These are phyloP conservation scores for Podabrus alpinus DNA, from an alignment of 2,888 invertebrate genomes.

Conservation along the genomic window DNA sequence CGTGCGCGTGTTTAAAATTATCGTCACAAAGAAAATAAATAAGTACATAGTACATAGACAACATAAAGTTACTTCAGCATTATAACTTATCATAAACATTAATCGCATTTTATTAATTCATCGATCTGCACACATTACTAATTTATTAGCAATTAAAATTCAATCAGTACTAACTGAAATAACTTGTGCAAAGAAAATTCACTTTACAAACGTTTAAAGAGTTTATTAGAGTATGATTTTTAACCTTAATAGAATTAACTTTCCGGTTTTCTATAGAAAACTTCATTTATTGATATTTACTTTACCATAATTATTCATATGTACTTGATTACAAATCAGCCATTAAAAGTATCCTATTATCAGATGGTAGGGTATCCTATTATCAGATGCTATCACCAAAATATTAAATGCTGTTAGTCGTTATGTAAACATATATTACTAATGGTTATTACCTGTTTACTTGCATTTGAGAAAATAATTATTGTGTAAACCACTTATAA, in stretches of 20 bases:
- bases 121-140: neutral
- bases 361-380: no score
- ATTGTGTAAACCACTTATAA: neutral
- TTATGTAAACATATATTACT: neutral
- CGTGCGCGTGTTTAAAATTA: conserved; percentile 24
- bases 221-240: neutral
- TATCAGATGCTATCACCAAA: neutral
- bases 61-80: neutral
- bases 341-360: neutral
- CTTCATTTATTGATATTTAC: neutral
- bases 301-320: neutral
- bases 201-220: neutral
- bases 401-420: neutral
- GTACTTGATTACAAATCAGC: neutral
- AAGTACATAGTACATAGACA: neutral
- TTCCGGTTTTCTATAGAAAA: neutral
- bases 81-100: conserved; percentile 3
- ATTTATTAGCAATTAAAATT: neutral
- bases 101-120: conserved; percentile 13
- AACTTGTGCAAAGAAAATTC: neutral
- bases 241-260: neutral
- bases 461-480: neutral
- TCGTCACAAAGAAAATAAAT: neutral
- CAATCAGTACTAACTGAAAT: neutral
- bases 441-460: neutral